A percentile compares a stretch with the other conserved stretches of the same genome.
Evolutionary conservation across 2,888 invertebrate species (phyloP).

Genomic region (Anthrax anthrax): DNA sequence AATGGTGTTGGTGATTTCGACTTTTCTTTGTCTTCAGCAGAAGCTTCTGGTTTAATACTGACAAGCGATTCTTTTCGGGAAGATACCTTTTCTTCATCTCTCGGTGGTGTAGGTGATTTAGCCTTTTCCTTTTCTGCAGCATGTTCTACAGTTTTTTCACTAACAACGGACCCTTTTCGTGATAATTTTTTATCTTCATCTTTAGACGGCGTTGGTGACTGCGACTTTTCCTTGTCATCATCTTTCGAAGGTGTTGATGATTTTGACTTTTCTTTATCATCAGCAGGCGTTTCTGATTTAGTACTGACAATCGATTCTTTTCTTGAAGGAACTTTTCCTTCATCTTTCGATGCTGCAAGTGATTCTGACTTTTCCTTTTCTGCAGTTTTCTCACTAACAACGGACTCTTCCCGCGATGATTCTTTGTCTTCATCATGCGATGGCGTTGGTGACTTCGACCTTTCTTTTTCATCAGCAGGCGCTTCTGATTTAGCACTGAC

Average conservation of each 20-base stretch:
- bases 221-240: conserved; percentile 14
- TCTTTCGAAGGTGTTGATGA: conserved; percentile 12
- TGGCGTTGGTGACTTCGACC: conserved; percentile 4
- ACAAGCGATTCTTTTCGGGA: conserved; percentile 21
- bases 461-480: conserved; percentile 10
- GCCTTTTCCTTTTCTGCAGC: conserved; percentile 2
- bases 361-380: conserved; percentile 9
- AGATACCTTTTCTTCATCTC: conserved; percentile 8
- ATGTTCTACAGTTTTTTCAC: not conserved
- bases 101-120: too few species aligned
- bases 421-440: conserved; percentile 14
- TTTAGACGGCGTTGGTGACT: too few species aligned
- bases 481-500: not conserved
- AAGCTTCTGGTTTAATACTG: conserved; percentile 5
- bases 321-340: conserved; percentile 12
- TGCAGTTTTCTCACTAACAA: not conserved
- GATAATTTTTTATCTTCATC: not conserved
- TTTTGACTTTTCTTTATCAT: conserved; percentile 3
- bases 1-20: conserved; percentile 8
- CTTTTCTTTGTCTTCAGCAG: conserved; percentile 1
- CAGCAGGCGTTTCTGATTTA: conserved; percentile 12
- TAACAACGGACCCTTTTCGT: not conserved
- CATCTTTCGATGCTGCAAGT: not conserved
- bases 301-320: conserved; percentile 18
- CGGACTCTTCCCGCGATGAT: conserved; percentile 13